phyloP scores from a whole-genome alignment of 1,140 invertebrate species.

The Lethocerus indicus region DNA sequence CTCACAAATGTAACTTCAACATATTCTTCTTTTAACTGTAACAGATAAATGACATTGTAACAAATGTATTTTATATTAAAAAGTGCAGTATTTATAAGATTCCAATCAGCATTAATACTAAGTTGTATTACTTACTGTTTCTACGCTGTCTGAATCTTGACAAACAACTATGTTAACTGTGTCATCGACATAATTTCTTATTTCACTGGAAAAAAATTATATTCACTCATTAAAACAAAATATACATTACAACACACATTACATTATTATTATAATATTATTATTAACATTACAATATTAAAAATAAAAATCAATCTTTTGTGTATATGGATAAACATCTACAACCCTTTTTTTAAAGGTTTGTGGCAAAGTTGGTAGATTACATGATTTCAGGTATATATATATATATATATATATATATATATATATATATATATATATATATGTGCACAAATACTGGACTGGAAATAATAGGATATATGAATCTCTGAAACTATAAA shows the following conservation, averaged over 20 bases:
- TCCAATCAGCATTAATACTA: neutral
- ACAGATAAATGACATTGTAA: neutral
- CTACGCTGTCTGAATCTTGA: neutral
- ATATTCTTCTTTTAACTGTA: conserved; percentile 9
- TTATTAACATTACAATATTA: no score
- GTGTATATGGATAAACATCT: no score
- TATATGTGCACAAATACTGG: neutral
- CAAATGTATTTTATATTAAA: neutral
- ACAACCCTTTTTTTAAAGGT: no score
- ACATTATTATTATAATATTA: no score
- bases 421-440: neutral
- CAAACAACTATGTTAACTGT: neutral
- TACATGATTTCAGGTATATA: neutral
- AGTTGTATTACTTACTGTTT: neutral
- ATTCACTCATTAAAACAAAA: no score
- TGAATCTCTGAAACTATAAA: neutral
- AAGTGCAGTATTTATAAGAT: neutral
- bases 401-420: neutral
- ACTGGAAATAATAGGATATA: neutral
- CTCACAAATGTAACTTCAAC: conserved; percentile 4
- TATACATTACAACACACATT: no score
- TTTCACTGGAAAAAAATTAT: no score
- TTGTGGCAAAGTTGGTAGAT: no score
- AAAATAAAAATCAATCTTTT: no score
- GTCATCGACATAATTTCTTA: neutral